Evolutionary conservation across 2,113 vertebrate genomes (phyloP).

Genomic region (Mus pahari): DNA sequence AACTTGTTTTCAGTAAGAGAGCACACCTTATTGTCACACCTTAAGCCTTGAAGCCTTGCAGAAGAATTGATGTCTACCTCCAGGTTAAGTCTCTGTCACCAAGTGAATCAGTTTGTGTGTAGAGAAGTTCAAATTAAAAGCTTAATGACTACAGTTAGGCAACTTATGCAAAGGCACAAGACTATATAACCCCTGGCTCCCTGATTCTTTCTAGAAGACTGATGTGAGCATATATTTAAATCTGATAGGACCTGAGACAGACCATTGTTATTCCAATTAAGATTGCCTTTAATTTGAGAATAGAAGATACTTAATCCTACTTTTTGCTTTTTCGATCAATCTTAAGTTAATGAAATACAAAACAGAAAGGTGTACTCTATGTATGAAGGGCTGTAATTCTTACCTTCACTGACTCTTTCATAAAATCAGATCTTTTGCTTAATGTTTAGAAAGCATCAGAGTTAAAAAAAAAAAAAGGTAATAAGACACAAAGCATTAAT

Average conservation of each 20-base stretch:
- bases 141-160: slow-evolving; percentile 1
- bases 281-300: not conserved
- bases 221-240: not conserved
- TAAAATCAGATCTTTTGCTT: slow-evolving; percentile 12
- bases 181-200: not conserved
- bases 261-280: not conserved
- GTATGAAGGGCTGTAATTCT: not conserved
- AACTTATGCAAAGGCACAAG: not conserved
- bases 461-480: slow-evolving; percentile 2
- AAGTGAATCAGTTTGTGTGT: not conserved
- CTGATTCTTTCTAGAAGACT: not conserved
- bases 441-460: slow-evolving; percentile 34
- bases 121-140: not conserved
- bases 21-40: not conserved
- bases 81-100: not conserved
- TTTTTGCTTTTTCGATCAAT: not conserved
- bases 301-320: slow-evolving; percentile 26
- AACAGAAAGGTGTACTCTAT: not conserved
- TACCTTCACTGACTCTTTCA: not conserved
- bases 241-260: not conserved
- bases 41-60: not conserved
- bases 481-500: slow-evolving; percentile 25
- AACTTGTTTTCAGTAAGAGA: not conserved
- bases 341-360: slow-evolving; percentile 10
- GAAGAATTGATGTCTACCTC: slow-evolving; percentile 15